A percentile compares a stretch with the other conserved stretches of the same genome.
These are phyloP conservation scores for Brachyhypopomus occidentalis DNA, from an alignment of 2,113 vertebrate species.

Conservation along the genomic window DNA sequence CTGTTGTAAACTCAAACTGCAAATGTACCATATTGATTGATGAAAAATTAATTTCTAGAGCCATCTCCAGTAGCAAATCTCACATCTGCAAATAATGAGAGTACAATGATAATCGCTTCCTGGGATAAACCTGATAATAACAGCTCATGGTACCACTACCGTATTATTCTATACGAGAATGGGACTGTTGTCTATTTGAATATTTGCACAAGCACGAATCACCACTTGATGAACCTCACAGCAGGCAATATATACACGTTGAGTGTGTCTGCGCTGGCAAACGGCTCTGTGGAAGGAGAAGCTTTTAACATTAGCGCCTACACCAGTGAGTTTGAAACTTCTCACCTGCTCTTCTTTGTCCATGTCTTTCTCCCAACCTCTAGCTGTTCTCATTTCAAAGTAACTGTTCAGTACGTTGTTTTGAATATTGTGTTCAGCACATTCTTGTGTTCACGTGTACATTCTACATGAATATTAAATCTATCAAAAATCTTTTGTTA, in stretches of 20 bases:
- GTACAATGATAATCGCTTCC: fast-evolving
- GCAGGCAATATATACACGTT: slow-evolving; percentile 16
- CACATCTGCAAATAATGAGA: neutral
- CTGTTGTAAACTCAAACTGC: neutral
- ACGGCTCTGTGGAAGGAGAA: neutral
- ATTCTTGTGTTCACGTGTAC: too few species aligned
- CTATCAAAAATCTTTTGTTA: too few species aligned
- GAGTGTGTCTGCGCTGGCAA: slow-evolving; percentile 4
- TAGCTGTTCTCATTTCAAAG: neutral
- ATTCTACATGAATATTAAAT: too few species aligned
- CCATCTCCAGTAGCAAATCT: slow-evolving; percentile 14
- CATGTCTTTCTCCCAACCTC: neutral
- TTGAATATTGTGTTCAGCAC: too few species aligned
- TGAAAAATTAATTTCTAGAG: slow-evolving; percentile 20
- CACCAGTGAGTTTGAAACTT: slow-evolving; percentile 37
- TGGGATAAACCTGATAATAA: neutral
- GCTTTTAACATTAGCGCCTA: neutral
- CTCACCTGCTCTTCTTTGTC: neutral
- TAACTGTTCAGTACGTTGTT: neutral
- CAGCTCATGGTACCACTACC: fast-evolving
- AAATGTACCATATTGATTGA: neutral
- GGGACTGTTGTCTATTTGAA: too few species aligned
- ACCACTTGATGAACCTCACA: fast-evolving
- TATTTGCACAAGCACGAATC: too few species aligned
- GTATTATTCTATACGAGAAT: neutral